Evolutionary conservation across 2,888 invertebrate species (phyloP).

Genomic region (Xylota segnis): DNA sequence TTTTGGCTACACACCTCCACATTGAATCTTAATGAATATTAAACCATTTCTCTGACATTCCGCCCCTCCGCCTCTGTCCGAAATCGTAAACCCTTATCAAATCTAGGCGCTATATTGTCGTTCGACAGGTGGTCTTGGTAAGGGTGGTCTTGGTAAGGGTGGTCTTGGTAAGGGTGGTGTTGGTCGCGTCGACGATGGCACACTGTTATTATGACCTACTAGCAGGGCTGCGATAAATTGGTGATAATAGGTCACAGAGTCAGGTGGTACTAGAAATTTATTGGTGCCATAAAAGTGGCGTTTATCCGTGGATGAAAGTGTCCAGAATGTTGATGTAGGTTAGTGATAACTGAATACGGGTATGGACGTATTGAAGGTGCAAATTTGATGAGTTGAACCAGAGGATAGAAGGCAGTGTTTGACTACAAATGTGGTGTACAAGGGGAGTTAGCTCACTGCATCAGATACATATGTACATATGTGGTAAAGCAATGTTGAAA

Average conservation of each 20-base stretch:
- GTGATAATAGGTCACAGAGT: slow-evolving; percentile 71
- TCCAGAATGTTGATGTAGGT: slow-evolving; percentile 38
- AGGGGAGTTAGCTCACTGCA: not conserved
- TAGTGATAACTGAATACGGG: not conserved
- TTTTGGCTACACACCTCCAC: slow-evolving; percentile 25
- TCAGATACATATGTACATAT: no score
- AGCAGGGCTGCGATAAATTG: slow-evolving; percentile 58
- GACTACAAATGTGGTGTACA: not conserved
- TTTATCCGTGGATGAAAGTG: slow-evolving; percentile 17
- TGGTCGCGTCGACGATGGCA: not conserved
- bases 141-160: not conserved
- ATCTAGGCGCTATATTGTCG: slow-evolving; percentile 11
- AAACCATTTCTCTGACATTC: slow-evolving; percentile 7
- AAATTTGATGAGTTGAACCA: not conserved
- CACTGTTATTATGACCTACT: slow-evolving; percentile 33
- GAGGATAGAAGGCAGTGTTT: not conserved
- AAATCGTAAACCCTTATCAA: slow-evolving; percentile 25
- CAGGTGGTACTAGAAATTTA: slow-evolving; percentile 63
- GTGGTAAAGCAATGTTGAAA: no score
- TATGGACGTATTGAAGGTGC: not conserved
- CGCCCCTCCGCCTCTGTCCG: not conserved
- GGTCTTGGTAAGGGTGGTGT: not conserved
- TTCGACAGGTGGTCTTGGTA: slow-evolving; percentile 41
- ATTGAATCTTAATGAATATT: slow-evolving; percentile 62
- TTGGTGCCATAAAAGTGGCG: slow-evolving; percentile 63